These are phyloP conservation scores for Sus scrofa DNA, from an alignment of 2,113 vertebrate species.

Conservation along the genomic window T2T-Sscrofa CM000826.6:105670501-105671000, in stretches of 20 bases:
- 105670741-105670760: rapidly evolving
- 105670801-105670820: neutral
- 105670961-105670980: neutral
- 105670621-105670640: neutral
- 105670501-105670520: neutral
- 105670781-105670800: neutral
- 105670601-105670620: neutral
- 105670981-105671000: neutral
- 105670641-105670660: neutral
- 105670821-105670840: neutral
- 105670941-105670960: neutral
- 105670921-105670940: neutral
- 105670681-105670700: neutral
- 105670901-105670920: neutral
- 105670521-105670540: neutral
- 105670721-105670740: neutral
- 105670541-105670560: neutral
- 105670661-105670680: neutral
- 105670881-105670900: neutral
- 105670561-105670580: neutral
- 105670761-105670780: too few relatives aligned
- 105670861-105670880: neutral
- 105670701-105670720: neutral
- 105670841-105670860: neutral
- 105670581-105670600: neutral